Base-by-base conservation (phyloP, 2,797 vertebrate species). In the Pogonophryne albipinna region DNA sequence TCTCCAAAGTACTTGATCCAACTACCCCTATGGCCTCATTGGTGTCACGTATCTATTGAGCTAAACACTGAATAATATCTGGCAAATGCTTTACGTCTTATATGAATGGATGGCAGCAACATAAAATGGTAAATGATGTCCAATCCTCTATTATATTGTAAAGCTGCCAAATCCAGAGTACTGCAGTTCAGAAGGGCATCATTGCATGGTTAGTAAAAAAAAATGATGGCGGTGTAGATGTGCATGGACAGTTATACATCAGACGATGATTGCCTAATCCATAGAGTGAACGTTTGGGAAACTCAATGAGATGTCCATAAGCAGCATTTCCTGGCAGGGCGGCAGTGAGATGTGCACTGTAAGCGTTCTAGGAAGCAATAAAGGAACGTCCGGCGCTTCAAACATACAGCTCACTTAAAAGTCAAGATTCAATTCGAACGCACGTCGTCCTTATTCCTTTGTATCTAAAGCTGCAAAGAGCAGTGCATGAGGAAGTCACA, bases 261-360 rank as follows among this genome's bases (percentile, higher is more conserved):
- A 80, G 74, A 61, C 34, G 0, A 55, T 79, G 76, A 87, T 90
- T 86, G 78, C 70, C 84, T 87, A 84, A 90, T 91, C 86, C 56
- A 83, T 85, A 73, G 76, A 85, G 71, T 72, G 76, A 88, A 68
- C 15, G 62, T 90, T 87, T 86, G 76, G 86, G 85, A 87, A 90
- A 90, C 78, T 87, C 85, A 80, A 80, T 87, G 85, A 82, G 84
- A 89, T 55, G 66, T 75, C 84, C 74, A 74, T 75, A 77, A 79
- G 38, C 73, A 42, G 56, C 71, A 20, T 76, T 90, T 91, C 83
- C 89, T 59, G 72, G 89, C 83, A 90, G 78, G 66, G 72, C 27
- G 27, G 76, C 45, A 51, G 66, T 1, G 20, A 52, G 49, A 85
- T 71, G 73, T 88, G 77, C 85, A 60, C 62, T 19, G 78, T 78